A percentile compares a stretch with the other conserved stretches of the same genome.
Conservation (phyloP, 1,140 invertebrate genomes). For the Sycobia sp. region DNA sequence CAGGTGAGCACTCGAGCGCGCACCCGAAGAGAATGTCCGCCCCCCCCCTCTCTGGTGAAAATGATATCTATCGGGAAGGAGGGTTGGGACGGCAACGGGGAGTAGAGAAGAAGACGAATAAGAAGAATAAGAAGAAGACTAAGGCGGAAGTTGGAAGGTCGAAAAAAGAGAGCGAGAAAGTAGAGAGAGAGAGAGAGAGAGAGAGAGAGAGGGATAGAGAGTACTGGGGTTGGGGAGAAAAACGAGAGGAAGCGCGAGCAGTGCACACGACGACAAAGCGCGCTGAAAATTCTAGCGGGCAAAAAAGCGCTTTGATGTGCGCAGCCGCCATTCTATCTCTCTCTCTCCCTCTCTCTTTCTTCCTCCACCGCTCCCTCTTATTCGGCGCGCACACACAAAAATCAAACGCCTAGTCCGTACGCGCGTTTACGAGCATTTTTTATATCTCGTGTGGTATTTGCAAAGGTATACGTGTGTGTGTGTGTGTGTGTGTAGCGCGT, state of each 20-base stretch:
- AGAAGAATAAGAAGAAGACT: too few species aligned
- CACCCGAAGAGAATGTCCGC: background rate
- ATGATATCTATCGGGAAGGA: conserved; percentile 23
- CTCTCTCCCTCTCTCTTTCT: too few species aligned
- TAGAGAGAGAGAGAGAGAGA: background rate
- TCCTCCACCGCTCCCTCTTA: too few species aligned
- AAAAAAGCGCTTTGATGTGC: conserved; percentile 31
- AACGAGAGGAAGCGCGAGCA: background rate
- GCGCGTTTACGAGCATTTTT: background rate
- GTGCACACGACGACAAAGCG: background rate
- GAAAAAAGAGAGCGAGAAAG: background rate
- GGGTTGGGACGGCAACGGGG: background rate
- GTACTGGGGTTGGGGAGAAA: background rate
- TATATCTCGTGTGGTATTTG: too few species aligned
- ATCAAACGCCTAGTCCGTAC: background rate
- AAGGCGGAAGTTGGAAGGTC: too few species aligned
- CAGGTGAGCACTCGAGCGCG: conserved; percentile 24
- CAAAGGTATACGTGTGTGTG: background rate
- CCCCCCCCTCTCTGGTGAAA: conserved; percentile 26
- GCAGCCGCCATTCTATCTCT: conserved; percentile 20
- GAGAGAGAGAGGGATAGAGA: background rate
- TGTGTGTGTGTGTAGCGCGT: background rate
- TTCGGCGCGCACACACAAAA: conserved; percentile 4
- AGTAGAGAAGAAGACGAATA: background rate
- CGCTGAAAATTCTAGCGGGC: conserved; percentile 20